These are phyloP conservation scores for Cheilosia soror DNA, from an alignment of 2,888 invertebrate genomes.

Conservation along the genomic window DNA sequence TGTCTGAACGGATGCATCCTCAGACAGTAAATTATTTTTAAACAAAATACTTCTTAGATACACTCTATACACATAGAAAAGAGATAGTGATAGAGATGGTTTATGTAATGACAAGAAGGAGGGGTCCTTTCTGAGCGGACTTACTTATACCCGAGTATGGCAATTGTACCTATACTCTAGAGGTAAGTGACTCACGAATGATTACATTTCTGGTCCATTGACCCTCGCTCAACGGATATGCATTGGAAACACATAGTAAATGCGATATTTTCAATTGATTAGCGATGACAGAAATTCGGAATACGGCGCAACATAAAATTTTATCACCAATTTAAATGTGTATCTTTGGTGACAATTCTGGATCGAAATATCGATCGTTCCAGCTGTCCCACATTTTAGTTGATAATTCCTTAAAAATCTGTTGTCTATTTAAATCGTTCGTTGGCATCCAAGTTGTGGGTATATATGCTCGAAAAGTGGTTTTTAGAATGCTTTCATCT, in stretches of 20 bases:
- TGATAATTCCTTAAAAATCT: constrained; percentile 22
- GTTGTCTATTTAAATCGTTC: constrained; percentile 38
- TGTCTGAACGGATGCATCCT: constrained; percentile 72
- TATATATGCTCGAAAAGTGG: background rate
- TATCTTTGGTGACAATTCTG: constrained; percentile 46
- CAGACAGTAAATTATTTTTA: constrained; percentile 69
- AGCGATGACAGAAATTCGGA: constrained; percentile 47
- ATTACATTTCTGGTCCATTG: constrained; percentile 48
- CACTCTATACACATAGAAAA: background rate
- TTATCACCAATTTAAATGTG: constrained; percentile 50
- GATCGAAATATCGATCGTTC: constrained; percentile 28
- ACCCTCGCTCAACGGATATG: constrained; percentile 25
- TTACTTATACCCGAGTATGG: constrained; percentile 1
- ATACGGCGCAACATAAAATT: constrained; percentile 54
- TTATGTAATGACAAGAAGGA: constrained; percentile 60
- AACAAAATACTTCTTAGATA: constrained; percentile 55
- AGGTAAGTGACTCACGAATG: constrained; percentile 46
- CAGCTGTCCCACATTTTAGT: constrained; percentile 34
- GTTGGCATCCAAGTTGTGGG: constrained; percentile 18
- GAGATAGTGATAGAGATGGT: constrained; percentile 29
- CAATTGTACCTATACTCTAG: constrained; percentile 17
- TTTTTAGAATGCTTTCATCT: constrained; percentile 16
- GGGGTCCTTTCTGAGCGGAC: constrained; percentile 61
- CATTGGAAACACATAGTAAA: constrained; percentile 23
- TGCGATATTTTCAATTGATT: constrained; percentile 45